Conservation (phyloP, 23 tunicate genomes). For the Ascidia mentula region DNA sequence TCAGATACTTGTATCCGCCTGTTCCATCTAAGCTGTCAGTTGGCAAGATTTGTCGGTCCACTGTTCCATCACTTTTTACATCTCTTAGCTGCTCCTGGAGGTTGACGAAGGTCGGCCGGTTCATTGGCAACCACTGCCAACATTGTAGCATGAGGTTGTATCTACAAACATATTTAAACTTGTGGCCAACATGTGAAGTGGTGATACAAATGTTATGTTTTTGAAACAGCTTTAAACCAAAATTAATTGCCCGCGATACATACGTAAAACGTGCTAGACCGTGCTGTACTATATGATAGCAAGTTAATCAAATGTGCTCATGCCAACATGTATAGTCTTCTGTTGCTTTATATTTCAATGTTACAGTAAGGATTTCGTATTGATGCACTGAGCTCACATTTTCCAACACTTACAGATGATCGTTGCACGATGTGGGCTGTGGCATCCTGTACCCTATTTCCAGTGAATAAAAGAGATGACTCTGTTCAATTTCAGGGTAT, state of each 20-base stretch:
- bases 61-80: too few species aligned
- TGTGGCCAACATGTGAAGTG: too few species aligned
- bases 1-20: too few species aligned
- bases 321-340: too few species aligned
- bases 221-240: too few species aligned
- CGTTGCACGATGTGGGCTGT: constrained; percentile 67
- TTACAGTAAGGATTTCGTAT: background rate
- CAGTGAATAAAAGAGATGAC: constrained; percentile 24
- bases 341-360: too few species aligned
- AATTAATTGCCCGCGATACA: too few species aligned
- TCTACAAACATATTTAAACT: constrained; percentile 34
- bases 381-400: background rate
- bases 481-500: constrained; percentile 62
- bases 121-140: constrained; percentile 82
- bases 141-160: constrained; percentile 67
- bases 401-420: constrained; percentile 53
- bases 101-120: constrained; percentile 74
- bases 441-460: constrained; percentile 66
- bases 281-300: too few species aligned
- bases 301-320: too few species aligned
- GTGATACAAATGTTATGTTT: too few species aligned
- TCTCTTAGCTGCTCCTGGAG: constrained; percentile 36
- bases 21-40: background rate
- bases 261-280: too few species aligned
- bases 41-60: background rate